A percentile compares a stretch with the other conserved stretches of the same genome.
Conservation (phyloP, 1,140 invertebrate genomes). For the Aphidius ervi region DNA sequence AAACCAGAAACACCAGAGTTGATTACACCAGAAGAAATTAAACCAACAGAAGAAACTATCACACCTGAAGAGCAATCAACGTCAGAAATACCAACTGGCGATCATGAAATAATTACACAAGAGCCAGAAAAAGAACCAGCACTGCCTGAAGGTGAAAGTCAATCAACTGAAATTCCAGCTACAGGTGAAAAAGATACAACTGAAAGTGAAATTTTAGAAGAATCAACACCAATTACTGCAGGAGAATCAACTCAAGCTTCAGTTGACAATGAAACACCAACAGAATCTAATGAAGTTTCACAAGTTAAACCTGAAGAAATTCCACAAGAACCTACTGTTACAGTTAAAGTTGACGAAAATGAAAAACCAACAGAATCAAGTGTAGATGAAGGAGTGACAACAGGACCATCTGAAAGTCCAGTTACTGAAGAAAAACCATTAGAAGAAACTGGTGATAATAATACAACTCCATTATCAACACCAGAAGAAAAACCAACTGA, state of each 20-base stretch:
- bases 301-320: slow-evolving; percentile 12
- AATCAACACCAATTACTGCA: not conserved
- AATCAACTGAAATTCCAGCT: slow-evolving; percentile 13
- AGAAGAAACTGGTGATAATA: slow-evolving; percentile 14
- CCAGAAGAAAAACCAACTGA: slow-evolving; percentile 26
- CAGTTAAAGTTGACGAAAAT: slow-evolving; percentile 17
- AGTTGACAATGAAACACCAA: not conserved
- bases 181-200: no score
- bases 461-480: slow-evolving; percentile 14
- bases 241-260: slow-evolving; percentile 19
- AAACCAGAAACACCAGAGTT: not conserved
- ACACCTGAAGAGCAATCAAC: slow-evolving; percentile 11
- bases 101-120: no score
- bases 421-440: slow-evolving; percentile 12
- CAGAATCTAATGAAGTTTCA: slow-evolving; percentile 12
- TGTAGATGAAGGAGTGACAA: slow-evolving; percentile 25
- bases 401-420: slow-evolving; percentile 9
- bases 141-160: not conserved
- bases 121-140: not conserved
- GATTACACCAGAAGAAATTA: not conserved
- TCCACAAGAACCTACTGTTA: slow-evolving; percentile 17
- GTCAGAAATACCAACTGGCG: not conserved
- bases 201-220: no score
- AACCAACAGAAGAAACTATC: not conserved
- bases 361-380: slow-evolving; percentile 25